These are phyloP conservation scores for Callipepla squamata DNA, from an alignment of 2,113 vertebrate genomes.

Conservation along the genomic window DNA sequence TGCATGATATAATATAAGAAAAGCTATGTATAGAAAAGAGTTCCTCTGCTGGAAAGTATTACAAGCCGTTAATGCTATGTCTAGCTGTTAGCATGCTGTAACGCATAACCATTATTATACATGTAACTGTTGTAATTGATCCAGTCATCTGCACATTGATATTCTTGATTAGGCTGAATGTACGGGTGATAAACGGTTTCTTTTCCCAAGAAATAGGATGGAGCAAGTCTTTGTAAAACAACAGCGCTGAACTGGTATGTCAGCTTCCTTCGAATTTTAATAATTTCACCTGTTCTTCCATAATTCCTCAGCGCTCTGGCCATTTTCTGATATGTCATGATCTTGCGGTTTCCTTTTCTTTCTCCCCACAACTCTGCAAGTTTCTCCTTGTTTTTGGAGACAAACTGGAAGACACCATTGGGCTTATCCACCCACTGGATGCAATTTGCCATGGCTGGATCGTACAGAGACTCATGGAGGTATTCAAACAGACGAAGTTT, in stretches of 20 bases:
- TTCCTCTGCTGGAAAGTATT: neutral
- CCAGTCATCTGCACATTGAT: conserved; percentile 73
- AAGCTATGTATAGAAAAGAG: conserved; percentile 6
- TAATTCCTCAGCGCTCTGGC: conserved; percentile 95
- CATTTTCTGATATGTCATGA: conserved; percentile 99
- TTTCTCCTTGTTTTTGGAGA: conserved; percentile 97
- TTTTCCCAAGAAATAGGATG: conserved; percentile 68
- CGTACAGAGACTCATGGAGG: conserved; percentile 88
- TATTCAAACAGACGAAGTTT: conserved; percentile 95
- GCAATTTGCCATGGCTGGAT: conserved; percentile 90
- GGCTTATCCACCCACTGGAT: conserved; percentile 94
- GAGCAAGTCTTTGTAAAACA: conserved; percentile 87
- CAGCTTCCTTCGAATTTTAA: conserved; percentile 93
- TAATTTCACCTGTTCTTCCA: conserved; percentile 93
- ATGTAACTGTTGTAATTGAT: conserved; percentile 80
- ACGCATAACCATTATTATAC: conserved; percentile 77
- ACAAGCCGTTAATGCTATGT: neutral
- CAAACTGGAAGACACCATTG: conserved; percentile 92
- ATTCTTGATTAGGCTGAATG: conserved; percentile 74
- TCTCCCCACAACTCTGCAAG: conserved; percentile 95
- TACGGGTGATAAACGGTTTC: conserved; percentile 73
- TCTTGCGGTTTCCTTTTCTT: conserved; percentile 95
- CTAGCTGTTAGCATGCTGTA: conserved; percentile 58
- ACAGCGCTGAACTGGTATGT: conserved; percentile 94
- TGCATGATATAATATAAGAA: neutral